A percentile compares a stretch with the other conserved stretches of the same genome.
These are phyloP conservation scores for Sarcophaga variegata DNA, from an alignment of 2,888 invertebrate genomes.

Conservation along the genomic window DNA sequence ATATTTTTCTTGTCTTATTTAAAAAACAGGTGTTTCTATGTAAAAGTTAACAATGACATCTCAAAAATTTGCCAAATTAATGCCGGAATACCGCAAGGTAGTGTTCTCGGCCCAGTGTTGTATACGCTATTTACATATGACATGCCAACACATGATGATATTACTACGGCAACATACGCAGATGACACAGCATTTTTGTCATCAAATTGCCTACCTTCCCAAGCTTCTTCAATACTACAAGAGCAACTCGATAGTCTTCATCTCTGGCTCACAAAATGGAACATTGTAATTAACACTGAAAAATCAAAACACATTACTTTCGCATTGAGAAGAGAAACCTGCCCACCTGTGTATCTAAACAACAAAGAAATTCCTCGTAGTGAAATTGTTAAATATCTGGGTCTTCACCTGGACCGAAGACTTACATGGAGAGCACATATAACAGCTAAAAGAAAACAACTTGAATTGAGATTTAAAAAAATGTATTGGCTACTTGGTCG, in stretches of 20 bases:
- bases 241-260: not conserved
- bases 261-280: not conserved
- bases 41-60: not conserved
- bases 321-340: not conserved
- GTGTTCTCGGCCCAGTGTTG: not conserved
- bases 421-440: not conserved
- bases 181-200: not conserved
- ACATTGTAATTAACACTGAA: conserved; percentile 1
- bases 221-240: not conserved
- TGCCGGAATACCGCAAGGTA: conserved; percentile 18
- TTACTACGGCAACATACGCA: not conserved
- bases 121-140: not conserved
- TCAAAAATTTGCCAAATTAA: conserved; percentile 11
- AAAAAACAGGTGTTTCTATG: not conserved
- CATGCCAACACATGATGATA: not conserved
- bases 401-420: not conserved
- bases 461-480: not conserved
- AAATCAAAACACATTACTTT: not conserved
- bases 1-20: conserved; percentile 1
- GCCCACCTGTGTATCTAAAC: not conserved
- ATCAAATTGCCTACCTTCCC: not conserved
- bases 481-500: not conserved
- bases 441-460: not conserved
- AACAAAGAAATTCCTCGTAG: not conserved
- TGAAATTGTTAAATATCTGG: not conserved